These are phyloP conservation scores for Ochropleura plecta DNA, from an alignment of 2,888 invertebrate species.

Conservation along the genomic window DNA sequence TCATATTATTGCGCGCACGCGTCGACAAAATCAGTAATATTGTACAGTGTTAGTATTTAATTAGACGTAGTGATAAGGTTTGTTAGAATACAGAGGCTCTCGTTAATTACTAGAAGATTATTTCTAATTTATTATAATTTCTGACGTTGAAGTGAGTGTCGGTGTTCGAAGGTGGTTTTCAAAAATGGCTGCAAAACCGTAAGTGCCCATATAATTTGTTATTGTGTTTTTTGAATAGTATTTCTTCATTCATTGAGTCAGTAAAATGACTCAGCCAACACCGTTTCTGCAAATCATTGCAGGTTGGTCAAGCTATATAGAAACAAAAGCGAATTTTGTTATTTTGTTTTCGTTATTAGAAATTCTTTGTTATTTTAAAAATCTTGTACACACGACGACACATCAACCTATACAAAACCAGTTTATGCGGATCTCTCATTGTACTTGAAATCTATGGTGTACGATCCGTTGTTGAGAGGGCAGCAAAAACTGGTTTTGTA, in stretches of 20 bases:
- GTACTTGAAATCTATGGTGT: too few species aligned
- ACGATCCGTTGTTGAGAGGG: too few species aligned
- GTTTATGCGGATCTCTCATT: too few species aligned
- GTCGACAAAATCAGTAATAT: conserved; percentile 1
- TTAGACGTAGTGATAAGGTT: conserved; percentile 40
- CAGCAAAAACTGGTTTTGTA: too few species aligned
- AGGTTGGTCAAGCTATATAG: background rate
- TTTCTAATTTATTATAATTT: conserved; percentile 6
- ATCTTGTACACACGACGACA: too few species aligned
- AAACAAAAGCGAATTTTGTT: background rate
- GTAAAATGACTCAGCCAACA: background rate
- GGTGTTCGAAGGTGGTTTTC: conserved; percentile 5
- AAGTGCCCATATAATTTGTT: conserved; percentile 23
- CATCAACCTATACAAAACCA: too few species aligned
- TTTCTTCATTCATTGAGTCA: background rate
- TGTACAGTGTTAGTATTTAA: background rate
- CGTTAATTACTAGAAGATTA: background rate
- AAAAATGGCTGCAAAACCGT: conserved; percentile 44
- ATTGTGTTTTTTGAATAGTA: background rate
- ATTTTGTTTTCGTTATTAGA: background rate
- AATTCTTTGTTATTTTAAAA: too few species aligned
- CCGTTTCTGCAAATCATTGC: background rate
- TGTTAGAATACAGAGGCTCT: conserved; percentile 17
- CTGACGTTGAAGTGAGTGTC: conserved; percentile 20
- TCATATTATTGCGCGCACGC: conserved; percentile 27